Percentiles rank a stretch among this genome's conserved stretches.
phyloP scores from a whole-genome alignment of 1,140 invertebrate genomes.

The Apis cerana region DNA sequence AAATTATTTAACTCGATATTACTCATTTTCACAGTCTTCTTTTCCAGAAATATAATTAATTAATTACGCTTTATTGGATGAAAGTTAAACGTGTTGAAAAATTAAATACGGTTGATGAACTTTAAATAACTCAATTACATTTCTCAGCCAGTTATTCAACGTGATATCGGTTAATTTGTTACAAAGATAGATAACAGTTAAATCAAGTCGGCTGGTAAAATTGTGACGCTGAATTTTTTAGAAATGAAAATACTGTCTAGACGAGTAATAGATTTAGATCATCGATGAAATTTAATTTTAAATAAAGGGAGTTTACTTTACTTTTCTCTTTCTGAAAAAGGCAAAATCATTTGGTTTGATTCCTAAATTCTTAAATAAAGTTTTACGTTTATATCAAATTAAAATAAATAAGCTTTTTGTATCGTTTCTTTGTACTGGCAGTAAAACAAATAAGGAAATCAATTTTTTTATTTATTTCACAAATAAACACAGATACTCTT shows the following conservation, averaged over 20 bases:
- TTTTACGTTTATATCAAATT: no score
- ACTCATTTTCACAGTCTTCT: neutral
- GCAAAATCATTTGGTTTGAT: no score
- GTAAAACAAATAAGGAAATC: no score
- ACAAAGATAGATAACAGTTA: neutral
- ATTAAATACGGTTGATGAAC: neutral
- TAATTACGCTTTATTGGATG: neutral
- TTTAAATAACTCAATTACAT: neutral
- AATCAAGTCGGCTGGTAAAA: neutral
- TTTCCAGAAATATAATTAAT: neutral
- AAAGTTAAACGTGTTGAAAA: neutral
- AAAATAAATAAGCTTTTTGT: no score
- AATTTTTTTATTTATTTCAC: no score
- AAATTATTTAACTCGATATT: neutral
- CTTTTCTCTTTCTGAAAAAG: neutral
- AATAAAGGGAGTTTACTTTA: neutral
- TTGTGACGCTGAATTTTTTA: neutral
- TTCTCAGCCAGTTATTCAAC: neutral
- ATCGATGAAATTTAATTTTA: neutral
- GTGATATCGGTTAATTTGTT: neutral
- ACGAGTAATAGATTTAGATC: neutral
- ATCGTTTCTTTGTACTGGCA: no score
- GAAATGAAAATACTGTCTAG: neutral
- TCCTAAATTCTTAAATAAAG: no score
- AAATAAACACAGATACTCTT: no score